Evolutionary conservation across 2,888 invertebrate genomes (phyloP).

Genomic region (Catocala fraxini): DNA sequence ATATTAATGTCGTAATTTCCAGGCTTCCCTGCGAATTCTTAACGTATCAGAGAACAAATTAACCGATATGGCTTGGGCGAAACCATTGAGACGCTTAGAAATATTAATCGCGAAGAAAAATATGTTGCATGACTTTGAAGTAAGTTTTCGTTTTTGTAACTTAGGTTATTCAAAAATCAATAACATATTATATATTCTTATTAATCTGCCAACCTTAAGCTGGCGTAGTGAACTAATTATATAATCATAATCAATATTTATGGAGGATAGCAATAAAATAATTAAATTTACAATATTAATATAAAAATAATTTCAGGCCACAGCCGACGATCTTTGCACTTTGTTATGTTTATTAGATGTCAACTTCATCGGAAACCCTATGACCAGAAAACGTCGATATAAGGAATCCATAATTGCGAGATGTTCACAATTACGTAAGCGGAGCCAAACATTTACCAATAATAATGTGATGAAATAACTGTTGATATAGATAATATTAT

Average conservation of each 20-base stretch:
- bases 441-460: background rate
- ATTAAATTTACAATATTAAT: background rate
- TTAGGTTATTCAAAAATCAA: too few relatives aligned
- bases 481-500: too few relatives aligned
- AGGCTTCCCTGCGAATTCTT: conserved; percentile 87
- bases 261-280: background rate
- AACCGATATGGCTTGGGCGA: conserved; percentile 82
- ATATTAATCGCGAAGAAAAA: conserved; percentile 88
- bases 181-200: too few relatives aligned
- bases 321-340: conserved; percentile 85
- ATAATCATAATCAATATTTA: background rate
- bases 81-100: conserved; percentile 83
- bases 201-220: too few relatives aligned
- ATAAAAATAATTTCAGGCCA: conserved; percentile 66
- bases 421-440: conserved; percentile 88
- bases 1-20: conserved; percentile 54
- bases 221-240: background rate
- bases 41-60: conserved; percentile 90
- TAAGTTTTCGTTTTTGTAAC: conserved; percentile 30
- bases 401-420: conserved; percentile 90
- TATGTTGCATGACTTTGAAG: conserved; percentile 84
- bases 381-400: conserved; percentile 89
- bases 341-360: conserved; percentile 86
- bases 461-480: background rate
- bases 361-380: conserved; percentile 89